These are phyloP conservation scores for Peribatodes rhomboidaria DNA, from an alignment of 2,888 invertebrate species.

Conservation along the genomic window DNA sequence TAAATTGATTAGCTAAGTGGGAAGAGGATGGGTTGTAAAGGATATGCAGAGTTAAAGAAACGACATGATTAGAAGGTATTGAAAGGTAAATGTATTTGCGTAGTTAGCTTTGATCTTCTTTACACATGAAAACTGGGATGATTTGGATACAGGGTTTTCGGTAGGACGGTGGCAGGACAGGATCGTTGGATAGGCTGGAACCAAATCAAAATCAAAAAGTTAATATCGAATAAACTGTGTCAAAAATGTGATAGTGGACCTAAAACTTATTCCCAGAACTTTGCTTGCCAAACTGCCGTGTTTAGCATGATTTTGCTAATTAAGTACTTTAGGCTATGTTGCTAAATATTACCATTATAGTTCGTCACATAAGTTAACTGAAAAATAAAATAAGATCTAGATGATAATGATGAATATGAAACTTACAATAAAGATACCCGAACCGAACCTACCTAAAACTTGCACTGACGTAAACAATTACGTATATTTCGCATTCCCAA, in stretches of 20 bases:
- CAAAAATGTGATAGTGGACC: no score
- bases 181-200: slow-evolving; percentile 8
- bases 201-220: slow-evolving; percentile 8
- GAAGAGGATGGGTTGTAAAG: not conserved
- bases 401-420: no score
- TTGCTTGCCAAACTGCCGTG: no score
- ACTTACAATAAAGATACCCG: not conserved
- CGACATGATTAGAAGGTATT: not conserved
- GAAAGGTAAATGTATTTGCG: slow-evolving; percentile 3
- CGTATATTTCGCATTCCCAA: not conserved
- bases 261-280: no score
- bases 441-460: not conserved
- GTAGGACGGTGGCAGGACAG: slow-evolving; percentile 1
- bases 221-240: not conserved
- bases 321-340: no score
- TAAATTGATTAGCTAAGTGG: not conserved
- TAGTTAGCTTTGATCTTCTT: not conserved
- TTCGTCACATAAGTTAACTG: no score
- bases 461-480: not conserved
- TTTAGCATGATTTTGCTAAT: no score
- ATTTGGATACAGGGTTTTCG: not conserved
- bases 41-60: not conserved
- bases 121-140: not conserved
- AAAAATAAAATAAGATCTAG: no score
- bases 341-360: no score